These are phyloP conservation scores for Oreotrochilus melanogaster DNA, from an alignment of 2,113 vertebrate species.

Conservation along the genomic window DNA sequence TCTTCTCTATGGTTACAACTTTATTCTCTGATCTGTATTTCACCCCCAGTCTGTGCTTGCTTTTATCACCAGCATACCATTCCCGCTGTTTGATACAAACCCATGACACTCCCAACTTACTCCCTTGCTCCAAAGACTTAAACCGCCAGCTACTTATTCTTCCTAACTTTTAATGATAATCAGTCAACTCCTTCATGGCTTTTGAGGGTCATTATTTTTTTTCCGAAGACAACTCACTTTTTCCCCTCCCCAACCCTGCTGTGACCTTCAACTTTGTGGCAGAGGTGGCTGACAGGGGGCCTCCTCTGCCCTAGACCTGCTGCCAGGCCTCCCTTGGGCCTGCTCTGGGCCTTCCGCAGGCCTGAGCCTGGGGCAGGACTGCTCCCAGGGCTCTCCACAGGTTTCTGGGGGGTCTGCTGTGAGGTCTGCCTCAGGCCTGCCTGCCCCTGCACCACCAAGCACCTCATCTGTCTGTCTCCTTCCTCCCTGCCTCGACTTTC, in stretches of 20 bases:
- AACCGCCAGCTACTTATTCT: neutral
- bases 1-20: neutral
- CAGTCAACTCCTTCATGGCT: neutral
- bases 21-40: neutral
- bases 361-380: rapidly evolving
- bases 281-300: rapidly evolving
- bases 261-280: rapidly evolving
- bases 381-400: rapidly evolving
- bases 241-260: rapidly evolving
- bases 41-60: rapidly evolving
- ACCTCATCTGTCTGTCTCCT: rapidly evolving
- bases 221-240: neutral
- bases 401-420: rapidly evolving
- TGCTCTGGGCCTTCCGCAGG: too few species aligned
- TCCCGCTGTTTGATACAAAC: neutral
- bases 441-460: rapidly evolving
- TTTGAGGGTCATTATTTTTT: neutral
- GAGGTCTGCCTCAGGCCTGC: rapidly evolving
- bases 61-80: rapidly evolving
- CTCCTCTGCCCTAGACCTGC: rapidly evolving
- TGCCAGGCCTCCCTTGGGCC: rapidly evolving
- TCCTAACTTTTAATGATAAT: neutral
- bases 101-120: rapidly evolving
- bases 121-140: neutral
- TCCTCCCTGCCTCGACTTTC: neutral